Conservation (phyloP, 2,113 vertebrate genomes). For the Emydura subglobosa region DNA sequence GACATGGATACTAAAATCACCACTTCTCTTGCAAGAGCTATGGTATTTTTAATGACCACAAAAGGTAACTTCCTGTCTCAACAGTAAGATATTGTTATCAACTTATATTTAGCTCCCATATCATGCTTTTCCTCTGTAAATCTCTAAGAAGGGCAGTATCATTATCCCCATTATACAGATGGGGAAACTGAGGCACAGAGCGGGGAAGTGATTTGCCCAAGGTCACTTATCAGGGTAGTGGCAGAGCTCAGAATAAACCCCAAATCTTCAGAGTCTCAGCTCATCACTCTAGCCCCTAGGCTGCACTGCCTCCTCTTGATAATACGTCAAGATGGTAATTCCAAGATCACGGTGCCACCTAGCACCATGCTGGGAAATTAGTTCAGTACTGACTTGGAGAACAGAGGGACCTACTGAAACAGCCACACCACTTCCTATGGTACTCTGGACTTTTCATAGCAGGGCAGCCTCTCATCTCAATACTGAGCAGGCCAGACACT, state of each 20-base stretch:
- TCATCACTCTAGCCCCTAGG: neutral
- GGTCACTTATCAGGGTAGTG: neutral
- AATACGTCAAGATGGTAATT: neutral
- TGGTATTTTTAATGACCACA: neutral
- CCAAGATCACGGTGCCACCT: neutral
- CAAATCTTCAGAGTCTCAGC: neutral
- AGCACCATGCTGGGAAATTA: neutral
- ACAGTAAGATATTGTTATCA: neutral
- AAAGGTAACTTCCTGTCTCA: neutral
- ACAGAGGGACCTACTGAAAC: neutral
- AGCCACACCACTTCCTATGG: neutral
- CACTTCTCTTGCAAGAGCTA: neutral
- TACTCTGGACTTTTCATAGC: neutral
- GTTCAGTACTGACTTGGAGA: neutral
- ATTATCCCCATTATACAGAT: fast-evolving
- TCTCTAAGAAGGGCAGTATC: neutral
- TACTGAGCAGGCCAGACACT: neutral
- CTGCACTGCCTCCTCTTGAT: fast-evolving
- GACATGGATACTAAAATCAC: neutral
- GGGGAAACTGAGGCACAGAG: neutral
- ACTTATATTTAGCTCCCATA: too few species aligned
- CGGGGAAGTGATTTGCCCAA: neutral
- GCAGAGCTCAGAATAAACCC: fast-evolving
- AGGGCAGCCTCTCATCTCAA: neutral
- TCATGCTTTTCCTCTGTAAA: neutral